Base-by-base conservation (phyloP, 2,113 vertebrate species). In the Dasyurus viverrinus region DNA sequence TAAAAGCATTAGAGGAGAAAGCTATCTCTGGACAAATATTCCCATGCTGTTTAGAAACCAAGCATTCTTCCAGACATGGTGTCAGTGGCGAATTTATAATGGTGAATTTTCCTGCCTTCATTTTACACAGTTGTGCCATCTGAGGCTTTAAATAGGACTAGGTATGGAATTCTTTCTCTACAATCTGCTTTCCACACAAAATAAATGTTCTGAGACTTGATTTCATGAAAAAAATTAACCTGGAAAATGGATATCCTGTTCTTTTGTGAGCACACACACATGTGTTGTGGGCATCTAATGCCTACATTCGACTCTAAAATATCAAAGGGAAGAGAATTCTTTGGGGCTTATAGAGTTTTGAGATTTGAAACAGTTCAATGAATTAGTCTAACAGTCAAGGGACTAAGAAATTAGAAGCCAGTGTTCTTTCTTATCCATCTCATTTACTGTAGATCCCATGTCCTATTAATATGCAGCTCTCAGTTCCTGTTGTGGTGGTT, bases 161-260 rank as follows among this genome's bases (percentile, higher is more conserved):
- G 91, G 94, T 25, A 23, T 30, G 57, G 91, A n/a, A 2, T 89
- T 94, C 53, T 92, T 92, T 76, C 57, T 94, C 93, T 68, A 93
- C 53, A 91, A 90, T 94, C 91, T 2, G 4, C 60, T 97, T 97
- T 96, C 68, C 30, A 46, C 30, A 53, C 55, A 93, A 94, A 97
- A 90, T 42, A 95, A 94, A 94, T 53, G 10, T 94, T 97, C 91
- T 36, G 93, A 97, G 97, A 96, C 53, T 90, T 96, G 96, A 93
- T 53, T 95, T 94, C 93, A 48, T 22, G 90, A 97, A 94, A 95
- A 91, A 95, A 96, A 98, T 91, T 47, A 95, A 84, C 96, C 97
- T 96, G 91, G 94, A 97, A 57, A 89, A 96, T 0, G 0, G 3
- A 97, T 92, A 46, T 97, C 76, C 89, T 16, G 25, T 42, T 96